Base-by-base conservation (phyloP, 1,140 invertebrate species). In the Drosophila ercepeae region DNA sequence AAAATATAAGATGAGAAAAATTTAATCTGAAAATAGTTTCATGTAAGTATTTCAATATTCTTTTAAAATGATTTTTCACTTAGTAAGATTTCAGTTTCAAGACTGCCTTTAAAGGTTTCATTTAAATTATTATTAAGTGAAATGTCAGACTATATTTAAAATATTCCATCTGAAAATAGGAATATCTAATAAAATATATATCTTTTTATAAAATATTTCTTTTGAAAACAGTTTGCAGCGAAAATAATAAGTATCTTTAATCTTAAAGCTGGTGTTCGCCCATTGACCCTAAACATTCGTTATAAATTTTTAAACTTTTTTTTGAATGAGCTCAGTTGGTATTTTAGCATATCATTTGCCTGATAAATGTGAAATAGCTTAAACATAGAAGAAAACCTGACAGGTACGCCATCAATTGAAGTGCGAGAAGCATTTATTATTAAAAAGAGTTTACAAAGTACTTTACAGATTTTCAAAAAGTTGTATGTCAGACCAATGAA, bases 361-460 rank as follows among this genome's bases (percentile, higher is more conserved):
- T 60, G 46, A 72, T 57, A 75, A 71, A 67, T 76, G 65, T 82
- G 51, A 82, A n/a, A n/a, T n/a, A n/a, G n/a, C n/a, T n/a, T n/a
- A 71, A 50, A 42, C 64, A 48, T 57, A 61, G 19, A 11, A 25
- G 18, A 41, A 51, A 76, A 50, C 64, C 39, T 69, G 50, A 69
- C 54, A 50, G 34, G 19, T 46, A 51, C 54, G 23, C 45, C 50
- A 13, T 65, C 61, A 64, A 42, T 45, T 16, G 50, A 11, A 42
- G 27, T 41, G 18, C 16, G 39, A 60, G 23, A 48, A n/a, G 45
- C 49, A 61, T 78, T 73, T 73, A 59, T 72, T 60, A 67, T 61
- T 57, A 50, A 77, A 73, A 67, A 77, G 67, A 39, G 57, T 72
- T 58, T 54, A 42, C 32, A 9, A 32, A n/a, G 9, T 9, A 32